Base-by-base conservation (phyloP, 2,888 invertebrate species). In the Aricia artaxerxes region DNA sequence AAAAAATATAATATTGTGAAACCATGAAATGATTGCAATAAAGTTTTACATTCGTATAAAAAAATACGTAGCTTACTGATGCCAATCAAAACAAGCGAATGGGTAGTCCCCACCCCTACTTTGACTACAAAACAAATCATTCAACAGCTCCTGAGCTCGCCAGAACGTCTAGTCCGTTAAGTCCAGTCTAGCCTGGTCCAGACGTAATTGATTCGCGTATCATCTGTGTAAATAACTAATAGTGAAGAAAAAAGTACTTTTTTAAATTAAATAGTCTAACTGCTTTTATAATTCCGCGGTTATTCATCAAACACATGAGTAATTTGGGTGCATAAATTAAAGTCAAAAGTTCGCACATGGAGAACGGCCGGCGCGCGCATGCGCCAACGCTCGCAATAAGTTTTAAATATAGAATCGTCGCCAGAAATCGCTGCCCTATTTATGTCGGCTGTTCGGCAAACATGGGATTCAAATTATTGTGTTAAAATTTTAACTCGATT, bases 401-500 rank as follows among this genome's bases (percentile, higher is more conserved):
- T 87, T 91, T 92, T 94, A 94, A 93, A 93, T 91, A 91, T 94
- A 94, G 93, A 90, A 85, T 80, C 86, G 88, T 88, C 88, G 88
- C 85, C 88, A 87, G 88, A 89, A 90, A 90, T 89, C 83, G 87
- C 89, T 88, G 90, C 85, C 90, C 92, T 82, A 83, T 83, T 83
- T 90, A 93, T 91, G 92, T 92, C 88, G 84, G 88, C 87, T 85
- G 69, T 78, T 53, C 76, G 53, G 31, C 31, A 64, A 64, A 64
- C 11, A 31, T 31, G 24, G 31, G 64, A 64, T 64, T 31, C 9
- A 64, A 31, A 64, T 64, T 11, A 11, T 64, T 64, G 9, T 31
- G 9, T 64, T 64, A 31, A 64, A 24, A 64, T 2, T 31, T 64
- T 7, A 61, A 24, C 61, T 31, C 31, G 9, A 24, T 9, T 24